These are phyloP conservation scores for Atta cephalotes DNA, from an alignment of 1,140 invertebrate species.

Conservation along the genomic window DNA sequence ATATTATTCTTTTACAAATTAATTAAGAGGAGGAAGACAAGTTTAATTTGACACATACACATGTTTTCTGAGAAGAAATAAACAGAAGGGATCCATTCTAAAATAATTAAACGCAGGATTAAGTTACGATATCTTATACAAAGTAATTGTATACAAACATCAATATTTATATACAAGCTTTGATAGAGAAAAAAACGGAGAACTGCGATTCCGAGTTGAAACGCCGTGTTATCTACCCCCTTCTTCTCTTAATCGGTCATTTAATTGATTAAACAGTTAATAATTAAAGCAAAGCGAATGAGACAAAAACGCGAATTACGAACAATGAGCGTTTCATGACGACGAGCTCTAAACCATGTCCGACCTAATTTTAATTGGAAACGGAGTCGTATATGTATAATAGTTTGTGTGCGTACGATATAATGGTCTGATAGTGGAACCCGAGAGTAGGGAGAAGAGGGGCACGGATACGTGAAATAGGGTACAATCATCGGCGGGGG, in stretches of 20 bases:
- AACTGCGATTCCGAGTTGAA: slow-evolving; percentile 17
- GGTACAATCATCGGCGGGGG: slow-evolving; percentile 48
- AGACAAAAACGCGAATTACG: slow-evolving; percentile 3
- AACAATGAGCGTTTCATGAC: slow-evolving; percentile 14
- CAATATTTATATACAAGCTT: slow-evolving; percentile 11
- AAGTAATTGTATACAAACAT: neutral
- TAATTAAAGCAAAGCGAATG: slow-evolving; percentile 3
- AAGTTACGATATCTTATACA: no score
- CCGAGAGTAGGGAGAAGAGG: slow-evolving; percentile 1
- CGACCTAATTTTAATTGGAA: slow-evolving; percentile 71
- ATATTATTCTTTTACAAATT: no score
- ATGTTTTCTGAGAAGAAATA: no score
- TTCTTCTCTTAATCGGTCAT: neutral
- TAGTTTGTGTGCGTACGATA: slow-evolving; percentile 40
- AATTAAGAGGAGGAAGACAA: no score
- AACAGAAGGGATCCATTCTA: no score
- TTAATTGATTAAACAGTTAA: slow-evolving; percentile 54
- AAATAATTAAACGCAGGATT: no score
- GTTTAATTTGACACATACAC: no score
- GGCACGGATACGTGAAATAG: slow-evolving; percentile 43
- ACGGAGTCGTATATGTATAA: neutral
- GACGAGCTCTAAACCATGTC: slow-evolving; percentile 32
- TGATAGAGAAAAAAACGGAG: neutral
- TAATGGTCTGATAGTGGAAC: slow-evolving; percentile 49
- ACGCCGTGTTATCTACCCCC: slow-evolving; percentile 14